Evolutionary conservation across 2,888 invertebrate species (phyloP).

Genomic region (Yponomeuta sedellus): DNA sequence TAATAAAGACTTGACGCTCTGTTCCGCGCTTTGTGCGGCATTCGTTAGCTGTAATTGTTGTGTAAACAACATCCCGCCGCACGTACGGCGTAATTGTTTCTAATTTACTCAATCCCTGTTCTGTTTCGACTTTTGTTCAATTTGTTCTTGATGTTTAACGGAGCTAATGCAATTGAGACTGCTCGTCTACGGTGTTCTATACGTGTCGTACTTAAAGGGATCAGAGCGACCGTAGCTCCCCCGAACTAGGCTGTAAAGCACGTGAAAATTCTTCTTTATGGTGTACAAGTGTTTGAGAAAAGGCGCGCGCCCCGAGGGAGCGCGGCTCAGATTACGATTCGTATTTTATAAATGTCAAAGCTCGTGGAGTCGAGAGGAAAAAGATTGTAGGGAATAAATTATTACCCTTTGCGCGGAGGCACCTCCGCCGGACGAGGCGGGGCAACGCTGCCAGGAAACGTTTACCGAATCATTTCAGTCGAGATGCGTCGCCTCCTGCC

Average conservation of each 20-base stretch:
- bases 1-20: slow-evolving; percentile 23
- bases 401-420: slow-evolving; percentile 28
- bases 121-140: background rate
- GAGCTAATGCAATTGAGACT: background rate
- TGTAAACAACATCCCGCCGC: slow-evolving; percentile 17
- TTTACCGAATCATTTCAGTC: slow-evolving; percentile 25
- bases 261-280: slow-evolving; percentile 61
- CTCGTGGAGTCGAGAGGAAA: slow-evolving; percentile 37
- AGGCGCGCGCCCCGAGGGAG: slow-evolving; percentile 17
- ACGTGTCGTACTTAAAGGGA: slow-evolving; percentile 6
- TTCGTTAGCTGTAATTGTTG: slow-evolving; percentile 20
- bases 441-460: slow-evolving; percentile 20
- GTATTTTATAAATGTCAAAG: slow-evolving; percentile 59
- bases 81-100: slow-evolving; percentile 9
- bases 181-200: background rate
- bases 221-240: slow-evolving; percentile 37
- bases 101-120: slow-evolving; percentile 11
- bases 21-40: slow-evolving; percentile 17
- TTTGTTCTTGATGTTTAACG: slow-evolving; percentile 4
- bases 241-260: slow-evolving; percentile 49
- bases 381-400: slow-evolving; percentile 40
- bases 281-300: slow-evolving; percentile 25
- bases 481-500: slow-evolving; percentile 16
- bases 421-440: slow-evolving; percentile 14
- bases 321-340: slow-evolving; percentile 35